phyloP scores from a whole-genome alignment of 2,888 invertebrate genomes.

The Alentia gelatinosa region DNA sequence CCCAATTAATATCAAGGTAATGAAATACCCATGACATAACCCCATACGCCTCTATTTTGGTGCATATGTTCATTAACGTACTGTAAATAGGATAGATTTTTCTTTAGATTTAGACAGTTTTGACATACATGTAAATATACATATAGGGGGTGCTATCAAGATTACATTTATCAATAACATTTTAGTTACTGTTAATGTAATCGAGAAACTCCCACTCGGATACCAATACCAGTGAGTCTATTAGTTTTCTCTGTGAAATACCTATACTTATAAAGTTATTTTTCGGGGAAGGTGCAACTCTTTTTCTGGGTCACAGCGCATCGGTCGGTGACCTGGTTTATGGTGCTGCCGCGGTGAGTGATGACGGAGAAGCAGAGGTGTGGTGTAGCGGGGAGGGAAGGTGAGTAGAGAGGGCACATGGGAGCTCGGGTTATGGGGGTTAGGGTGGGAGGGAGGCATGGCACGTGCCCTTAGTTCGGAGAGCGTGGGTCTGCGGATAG shows the following conservation, averaged over 20 bases:
- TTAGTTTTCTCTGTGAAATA: no score
- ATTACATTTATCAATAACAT: no score
- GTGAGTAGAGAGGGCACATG: slow-evolving; percentile 32
- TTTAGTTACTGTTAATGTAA: no score
- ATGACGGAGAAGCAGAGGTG: background rate
- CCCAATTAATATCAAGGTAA: no score
- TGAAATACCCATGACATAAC: no score
- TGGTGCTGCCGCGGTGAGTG: background rate
- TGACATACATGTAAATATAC: background rate
- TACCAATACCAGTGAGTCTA: no score
- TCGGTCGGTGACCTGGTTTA: background rate
- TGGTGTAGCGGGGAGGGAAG: background rate
- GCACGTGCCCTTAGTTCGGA: background rate
- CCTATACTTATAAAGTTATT: background rate
- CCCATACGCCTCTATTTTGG: no score
- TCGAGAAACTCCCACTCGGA: no score
- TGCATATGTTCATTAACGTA: no score
- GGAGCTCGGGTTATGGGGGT: background rate
- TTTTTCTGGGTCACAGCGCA: slow-evolving; percentile 9
- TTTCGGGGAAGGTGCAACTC: background rate
- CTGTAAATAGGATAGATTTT: no score
- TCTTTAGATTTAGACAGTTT: no score
- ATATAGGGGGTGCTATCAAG: no score
- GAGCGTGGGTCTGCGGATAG: background rate
- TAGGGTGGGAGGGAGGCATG: background rate